Evolutionary conservation across 2,113 vertebrate species (phyloP).

Genomic region (Sander vitreus): DNA sequence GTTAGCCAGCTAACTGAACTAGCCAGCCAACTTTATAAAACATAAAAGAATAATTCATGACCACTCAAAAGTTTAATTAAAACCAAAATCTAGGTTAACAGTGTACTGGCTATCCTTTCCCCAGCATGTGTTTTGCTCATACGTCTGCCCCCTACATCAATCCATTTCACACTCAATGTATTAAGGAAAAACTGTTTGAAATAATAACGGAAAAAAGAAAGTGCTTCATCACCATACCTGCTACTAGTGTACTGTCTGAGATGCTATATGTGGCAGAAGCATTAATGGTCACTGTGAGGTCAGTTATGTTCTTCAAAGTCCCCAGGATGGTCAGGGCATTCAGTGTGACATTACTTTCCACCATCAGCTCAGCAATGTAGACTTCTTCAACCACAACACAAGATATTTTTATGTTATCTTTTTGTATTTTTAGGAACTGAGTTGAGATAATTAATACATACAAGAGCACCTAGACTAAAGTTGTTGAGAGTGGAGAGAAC

Average conservation of each 20-base stretch:
- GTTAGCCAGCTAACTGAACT: too few species aligned
- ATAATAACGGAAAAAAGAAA: not conserved
- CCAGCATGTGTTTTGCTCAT: too few species aligned
- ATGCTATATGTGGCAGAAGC: not conserved
- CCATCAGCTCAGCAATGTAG: conserved; percentile 68
- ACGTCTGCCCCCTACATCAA: not conserved
- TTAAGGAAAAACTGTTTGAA: not conserved
- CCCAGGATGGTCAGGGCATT: conserved; percentile 13
- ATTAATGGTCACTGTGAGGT: accelerated
- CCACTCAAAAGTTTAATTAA: too few species aligned
- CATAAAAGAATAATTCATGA: too few species aligned
- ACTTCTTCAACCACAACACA: conserved; percentile 17
- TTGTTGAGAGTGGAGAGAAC: not conserved
- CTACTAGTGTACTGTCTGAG: not conserved
- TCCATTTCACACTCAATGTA: not conserved
- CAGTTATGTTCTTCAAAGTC: accelerated
- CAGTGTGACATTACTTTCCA: conserved; percentile 77
- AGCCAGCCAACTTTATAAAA: too few species aligned
- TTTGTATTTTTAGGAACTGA: not conserved
- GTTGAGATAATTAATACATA: not conserved
- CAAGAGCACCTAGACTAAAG: not conserved
- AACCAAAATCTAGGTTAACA: too few species aligned
- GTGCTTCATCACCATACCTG: conserved; percentile 48
- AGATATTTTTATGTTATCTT: not conserved
- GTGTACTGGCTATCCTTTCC: too few species aligned